Base-by-base conservation (phyloP, 2,888 invertebrate genomes). In the Lumbricus terrestris region DNA sequence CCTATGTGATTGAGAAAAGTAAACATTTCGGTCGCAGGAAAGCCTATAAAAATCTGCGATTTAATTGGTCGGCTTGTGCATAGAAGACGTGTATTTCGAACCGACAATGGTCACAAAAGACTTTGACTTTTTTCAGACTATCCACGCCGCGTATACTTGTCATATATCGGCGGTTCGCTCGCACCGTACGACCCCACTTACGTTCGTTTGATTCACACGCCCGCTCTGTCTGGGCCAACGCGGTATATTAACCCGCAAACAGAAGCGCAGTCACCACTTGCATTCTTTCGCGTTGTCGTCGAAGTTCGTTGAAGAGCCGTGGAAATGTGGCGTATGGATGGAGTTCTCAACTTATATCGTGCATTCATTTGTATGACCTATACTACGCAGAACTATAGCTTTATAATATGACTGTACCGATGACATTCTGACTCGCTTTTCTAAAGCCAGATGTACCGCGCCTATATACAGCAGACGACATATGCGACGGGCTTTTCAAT, bases 381-480 rank as follows among this genome's bases (percentile, higher is more conserved):
- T 20, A 69, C n/a, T n/a, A n/a, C 69, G n/a, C 18, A 69, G 2
- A 23, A 54, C n/a, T n/a, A n/a, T 23, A 54, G 54, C 42, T 15
- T 54, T 54, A 54, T 54, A n/a, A n/a, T n/a, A 11, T 13, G n/a
- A n/a, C 69, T 69, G 8, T 8, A n/a, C 69, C 8, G 69, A 69
- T 69, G 69, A 69, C 69, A n/a, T 69, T n/a, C 69, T 69, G 69
- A 69, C 69, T 69, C n/a, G 69, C 69, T n/a, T 69, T 69, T 69
- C 69, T 69, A 69, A 69, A 69, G 69, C 69, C 69, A 69, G 29
- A 69, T 69, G 69, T n/a, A 69, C 69, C 69, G 29, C 29, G n/a
- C n/a, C n/a, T 6, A 69, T 16, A 69, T 3, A 69, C n/a, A n/a
- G n/a, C n/a, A n/a, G n/a, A n/a, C n/a, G n/a, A n/a, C n/a, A n/a